Conservation (phyloP, 1,140 invertebrate species). For the Drosophila orena region DNA sequence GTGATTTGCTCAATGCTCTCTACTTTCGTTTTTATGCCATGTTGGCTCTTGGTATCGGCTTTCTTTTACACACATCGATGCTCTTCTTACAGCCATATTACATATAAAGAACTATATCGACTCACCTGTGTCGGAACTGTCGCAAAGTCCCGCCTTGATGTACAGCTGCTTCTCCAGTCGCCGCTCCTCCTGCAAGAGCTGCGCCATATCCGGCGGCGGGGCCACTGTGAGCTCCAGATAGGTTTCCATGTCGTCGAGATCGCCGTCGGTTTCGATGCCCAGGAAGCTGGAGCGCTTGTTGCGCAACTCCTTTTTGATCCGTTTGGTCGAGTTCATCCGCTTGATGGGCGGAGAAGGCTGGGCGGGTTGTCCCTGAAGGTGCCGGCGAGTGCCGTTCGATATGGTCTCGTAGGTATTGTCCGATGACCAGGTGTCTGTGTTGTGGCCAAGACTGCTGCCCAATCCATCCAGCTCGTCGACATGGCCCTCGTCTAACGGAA, state of each 20-base stretch:
- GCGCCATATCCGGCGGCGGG: constrained; percentile 92
- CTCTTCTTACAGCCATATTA: neutral
- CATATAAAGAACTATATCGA: neutral
- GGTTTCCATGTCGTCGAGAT: constrained; percentile 87
- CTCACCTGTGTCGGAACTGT: constrained; percentile 85
- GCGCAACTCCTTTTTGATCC: constrained; percentile 93
- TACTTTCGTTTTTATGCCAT: constrained; percentile 50
- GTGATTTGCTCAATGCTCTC: constrained; percentile 35
- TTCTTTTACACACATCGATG: constrained; percentile 5
- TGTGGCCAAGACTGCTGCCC: constrained; percentile 43
- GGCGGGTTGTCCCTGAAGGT: constrained; percentile 46
- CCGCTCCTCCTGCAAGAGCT: constrained; percentile 91
- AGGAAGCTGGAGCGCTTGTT: constrained; percentile 94
- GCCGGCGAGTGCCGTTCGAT: constrained; percentile 61
- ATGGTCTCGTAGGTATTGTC: constrained; percentile 82
- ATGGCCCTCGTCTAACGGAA: constrained; percentile 9
- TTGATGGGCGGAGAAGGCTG: constrained; percentile 86
- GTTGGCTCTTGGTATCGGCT: constrained; percentile 34
- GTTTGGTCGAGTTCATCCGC: constrained; percentile 92
- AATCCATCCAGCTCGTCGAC: constrained; percentile 60
- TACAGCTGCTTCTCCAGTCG: constrained; percentile 91
- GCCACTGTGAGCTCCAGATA: constrained; percentile 89
- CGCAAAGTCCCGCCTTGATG: constrained; percentile 87
- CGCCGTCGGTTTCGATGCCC: constrained; percentile 90
- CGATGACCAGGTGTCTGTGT: constrained; percentile 73